Base-by-base conservation (phyloP, 2,797 vertebrate species). In the Aplochiton taeniatus region DNA sequence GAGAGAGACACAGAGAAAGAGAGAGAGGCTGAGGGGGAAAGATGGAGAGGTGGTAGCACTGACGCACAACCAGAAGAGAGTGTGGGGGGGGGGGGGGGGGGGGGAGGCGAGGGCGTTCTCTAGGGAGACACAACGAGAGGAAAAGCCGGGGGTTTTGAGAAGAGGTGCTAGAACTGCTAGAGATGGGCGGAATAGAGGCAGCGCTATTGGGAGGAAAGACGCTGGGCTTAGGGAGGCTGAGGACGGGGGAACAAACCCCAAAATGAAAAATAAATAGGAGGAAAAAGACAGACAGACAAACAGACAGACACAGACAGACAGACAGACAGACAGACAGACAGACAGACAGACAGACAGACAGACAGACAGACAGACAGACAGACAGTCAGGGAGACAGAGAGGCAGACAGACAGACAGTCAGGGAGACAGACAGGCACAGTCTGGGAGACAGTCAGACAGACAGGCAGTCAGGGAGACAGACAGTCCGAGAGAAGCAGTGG, bases 401-500 rank as follows among this genome's bases (percentile, higher is more conserved):
- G 46, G 44, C 49, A 59, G 61, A 42, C 49, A 1, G 44, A 73
- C 58, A 81, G 65, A 79, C 19, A 17, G n/a, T 7, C 1, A 54
- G 52, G 19, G 58, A 59, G 17, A 47, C 43, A 47, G 11, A 77
- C 10, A 77, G 74, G 61, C 65, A 16, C 10, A 47, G 2, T 31
- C 10, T 31, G 42, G 9, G 10, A 43, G 46, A 53, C 58, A 66
- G 79, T 75, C 0, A 76, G 73, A 71, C 79, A 73, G 73, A 63
- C 11, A 8, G 59, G 61, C 72, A 83, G 70, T 50, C 69, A 59
- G 16, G 14, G 9, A 8, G n/a, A n/a, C n/a, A 71, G 61, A 68
- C 41, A 19, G 41, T n/a, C n/a, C n/a, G 47, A 17, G 6, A 17
- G 47, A 51, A 11, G 47, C 46, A 31, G 31, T 17, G 20, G 13